Evolutionary conservation across 2,113 vertebrate genomes (phyloP).

Genomic region (Ptyas mucosa): DNA sequence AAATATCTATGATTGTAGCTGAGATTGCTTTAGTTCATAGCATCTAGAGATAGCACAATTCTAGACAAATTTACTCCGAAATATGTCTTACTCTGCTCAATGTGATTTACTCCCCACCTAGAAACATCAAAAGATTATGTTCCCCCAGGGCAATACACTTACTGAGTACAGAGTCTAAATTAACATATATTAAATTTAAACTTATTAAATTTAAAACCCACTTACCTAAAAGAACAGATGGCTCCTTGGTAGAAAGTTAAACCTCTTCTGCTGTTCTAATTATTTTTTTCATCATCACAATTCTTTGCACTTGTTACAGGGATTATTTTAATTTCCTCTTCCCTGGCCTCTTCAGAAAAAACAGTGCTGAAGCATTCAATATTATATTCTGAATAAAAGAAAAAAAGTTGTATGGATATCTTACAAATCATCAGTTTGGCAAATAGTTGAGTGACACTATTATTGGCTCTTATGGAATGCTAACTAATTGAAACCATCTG

Average conservation of each 20-base stretch:
- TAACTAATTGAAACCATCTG: slow-evolving; percentile 12
- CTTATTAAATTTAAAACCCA: neutral
- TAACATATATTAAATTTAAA: neutral
- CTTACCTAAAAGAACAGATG: neutral
- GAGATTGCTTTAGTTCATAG: neutral
- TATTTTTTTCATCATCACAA: slow-evolving; percentile 22
- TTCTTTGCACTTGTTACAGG: slow-evolving; percentile 40
- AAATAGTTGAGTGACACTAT: slow-evolving; percentile 55
- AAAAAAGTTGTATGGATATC: slow-evolving; percentile 40
- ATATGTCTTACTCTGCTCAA: neutral
- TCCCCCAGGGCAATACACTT: neutral
- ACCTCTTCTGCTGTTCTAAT: slow-evolving; percentile 20
- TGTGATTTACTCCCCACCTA: neutral
- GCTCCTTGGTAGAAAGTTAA: neutral
- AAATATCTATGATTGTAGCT: neutral
- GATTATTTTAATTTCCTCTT: slow-evolving; percentile 60
- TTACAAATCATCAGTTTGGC: slow-evolving; percentile 25
- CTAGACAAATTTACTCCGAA: neutral
- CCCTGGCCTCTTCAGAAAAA: slow-evolving; percentile 52
- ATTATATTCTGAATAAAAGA: slow-evolving; percentile 48
- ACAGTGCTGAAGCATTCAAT: slow-evolving; percentile 22
- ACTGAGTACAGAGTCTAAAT: neutral
- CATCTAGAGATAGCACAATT: neutral
- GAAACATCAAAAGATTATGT: neutral
- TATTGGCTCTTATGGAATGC: slow-evolving; percentile 41